phyloP scores from a whole-genome alignment of 2,797 vertebrate species.

The Selene dorsalis region DNA sequence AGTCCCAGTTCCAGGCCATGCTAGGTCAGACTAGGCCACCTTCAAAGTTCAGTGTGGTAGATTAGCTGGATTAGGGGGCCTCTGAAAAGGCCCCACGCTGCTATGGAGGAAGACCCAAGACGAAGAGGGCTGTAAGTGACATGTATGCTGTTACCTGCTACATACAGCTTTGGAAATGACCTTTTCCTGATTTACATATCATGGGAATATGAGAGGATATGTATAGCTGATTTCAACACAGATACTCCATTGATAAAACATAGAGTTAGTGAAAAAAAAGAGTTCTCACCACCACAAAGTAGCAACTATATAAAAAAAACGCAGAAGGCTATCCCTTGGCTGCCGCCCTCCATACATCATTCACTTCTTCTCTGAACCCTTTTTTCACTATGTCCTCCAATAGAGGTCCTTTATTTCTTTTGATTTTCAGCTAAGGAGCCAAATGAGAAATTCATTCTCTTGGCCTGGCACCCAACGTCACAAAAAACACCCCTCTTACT shows the following conservation, averaged over 20 bases:
- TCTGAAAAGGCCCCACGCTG: conserved; percentile 93
- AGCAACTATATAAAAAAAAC: conserved; percentile 7
- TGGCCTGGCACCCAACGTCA: conserved; percentile 46
- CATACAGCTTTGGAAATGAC: conserved; percentile 30
- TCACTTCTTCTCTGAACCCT: conserved; percentile 17
- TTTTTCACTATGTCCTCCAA: conserved; percentile 8
- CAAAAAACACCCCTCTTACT: conserved; percentile 31
- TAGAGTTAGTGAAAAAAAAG: not conserved
- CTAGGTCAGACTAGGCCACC: conserved; percentile 87
- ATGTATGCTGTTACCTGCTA: conserved; percentile 85
- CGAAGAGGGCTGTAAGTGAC: conserved; percentile 88
- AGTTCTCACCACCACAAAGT: not conserved
- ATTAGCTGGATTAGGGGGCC: conserved; percentile 95
- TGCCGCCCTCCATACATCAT: conserved; percentile 46
- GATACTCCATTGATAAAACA: conserved; percentile 20
- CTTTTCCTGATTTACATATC: conserved; percentile 40
- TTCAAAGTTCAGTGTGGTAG: conserved; percentile 93
- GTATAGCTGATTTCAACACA: conserved; percentile 5
- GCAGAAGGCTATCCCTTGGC: not conserved
- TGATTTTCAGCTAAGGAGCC: conserved; percentile 48
- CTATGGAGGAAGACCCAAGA: conserved; percentile 90
- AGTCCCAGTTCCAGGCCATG: conserved; percentile 70
- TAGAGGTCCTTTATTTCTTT: conserved; percentile 44
- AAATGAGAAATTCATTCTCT: conserved; percentile 58
- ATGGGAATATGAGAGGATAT: conserved; percentile 25